Evolutionary conservation across 2,797 vertebrate genomes (phyloP), one percentile per base, ranked within the genome.

Genomic region (Merluccius polli): DNA sequence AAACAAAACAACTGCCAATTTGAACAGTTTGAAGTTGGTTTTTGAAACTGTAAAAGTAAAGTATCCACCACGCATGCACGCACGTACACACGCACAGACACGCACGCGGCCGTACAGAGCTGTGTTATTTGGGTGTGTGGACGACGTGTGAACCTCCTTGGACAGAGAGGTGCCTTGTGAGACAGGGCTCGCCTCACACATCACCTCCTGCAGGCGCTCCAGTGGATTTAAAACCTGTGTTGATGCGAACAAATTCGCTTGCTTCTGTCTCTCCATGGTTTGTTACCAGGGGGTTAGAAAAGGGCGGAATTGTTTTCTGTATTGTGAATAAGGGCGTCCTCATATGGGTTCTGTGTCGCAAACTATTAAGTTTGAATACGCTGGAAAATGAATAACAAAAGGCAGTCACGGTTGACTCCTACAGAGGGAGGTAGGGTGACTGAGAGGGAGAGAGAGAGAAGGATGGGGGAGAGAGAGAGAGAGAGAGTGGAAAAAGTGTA

Each of bases 381-480:
- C 31, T 69, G 27, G 30, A 6, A 69, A 69, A 15, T 69, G 29
- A 16, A n/a, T 27, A 29, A 27, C 33, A 38, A 38, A 71, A 30
- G 65, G 24, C 12, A 27, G 30, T 69, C 27, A 69, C 1, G 67
- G 67, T 31, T 16, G 67, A 59, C n/a, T 59, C n/a, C 16, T 24
- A 36, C 31, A 71, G 18, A 16, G 30, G 69, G 11, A 48, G 16
- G 48, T 59, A 7, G 21, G 21, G 16, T 8, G 48, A 27, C 1
- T 1, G 59, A 12, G 59, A 27, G 59, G 8, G 59, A 65, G 59
- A 65, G 59, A 27, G 36, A 38, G 36, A 38, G 36, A 38, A 9
- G 11, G 36, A 38, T 4, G 36, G 11, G 36, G 11, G 36, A 38
- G 36, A 38, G 71, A 75, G 81, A 29, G 74, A 9, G 75, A 73